Evolutionary conservation across 2,797 vertebrate genomes (phyloP).

Genomic region (Centroberyx gerrardi): DNA sequence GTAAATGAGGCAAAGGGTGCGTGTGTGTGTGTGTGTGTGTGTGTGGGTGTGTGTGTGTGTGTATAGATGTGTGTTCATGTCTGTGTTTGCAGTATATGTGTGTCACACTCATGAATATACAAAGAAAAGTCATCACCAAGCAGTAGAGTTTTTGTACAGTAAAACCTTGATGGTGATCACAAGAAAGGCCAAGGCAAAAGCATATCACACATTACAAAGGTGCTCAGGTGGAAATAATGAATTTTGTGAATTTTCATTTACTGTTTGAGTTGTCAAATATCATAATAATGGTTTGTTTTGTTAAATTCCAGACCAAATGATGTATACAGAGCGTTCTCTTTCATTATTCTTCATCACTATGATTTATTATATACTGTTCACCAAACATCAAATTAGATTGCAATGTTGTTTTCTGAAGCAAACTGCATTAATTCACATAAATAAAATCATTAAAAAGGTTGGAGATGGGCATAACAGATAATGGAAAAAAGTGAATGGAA

Average conservation of each 20-base stretch:
- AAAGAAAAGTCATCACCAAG: neutral
- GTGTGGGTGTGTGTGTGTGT: neutral
- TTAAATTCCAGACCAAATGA: conserved; percentile 21
- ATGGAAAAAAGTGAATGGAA: neutral
- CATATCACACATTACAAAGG: neutral
- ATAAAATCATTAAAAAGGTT: neutral
- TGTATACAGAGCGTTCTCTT: neutral
- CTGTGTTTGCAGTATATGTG: neutral
- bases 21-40: neutral
- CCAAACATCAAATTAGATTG: conserved; percentile 16
- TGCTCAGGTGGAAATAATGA: neutral
- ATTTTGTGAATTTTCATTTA: conserved; percentile 5
- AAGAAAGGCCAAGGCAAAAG: conserved; percentile 5
- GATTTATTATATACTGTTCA: neutral
- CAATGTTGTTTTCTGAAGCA: conserved; percentile 8
- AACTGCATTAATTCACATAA: neutral
- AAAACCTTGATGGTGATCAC: neutral
- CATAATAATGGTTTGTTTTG: conserved; percentile 34
- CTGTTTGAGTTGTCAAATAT: conserved; percentile 24
- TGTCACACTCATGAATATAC: neutral
- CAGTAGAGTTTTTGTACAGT: no score
- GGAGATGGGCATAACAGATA: neutral
- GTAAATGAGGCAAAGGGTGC: conserved; percentile 7
- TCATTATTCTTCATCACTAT: neutral
- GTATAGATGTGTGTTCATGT: neutral